Conservation (phyloP, 2,113 vertebrate species). For the Dinomys branickii region DNA sequence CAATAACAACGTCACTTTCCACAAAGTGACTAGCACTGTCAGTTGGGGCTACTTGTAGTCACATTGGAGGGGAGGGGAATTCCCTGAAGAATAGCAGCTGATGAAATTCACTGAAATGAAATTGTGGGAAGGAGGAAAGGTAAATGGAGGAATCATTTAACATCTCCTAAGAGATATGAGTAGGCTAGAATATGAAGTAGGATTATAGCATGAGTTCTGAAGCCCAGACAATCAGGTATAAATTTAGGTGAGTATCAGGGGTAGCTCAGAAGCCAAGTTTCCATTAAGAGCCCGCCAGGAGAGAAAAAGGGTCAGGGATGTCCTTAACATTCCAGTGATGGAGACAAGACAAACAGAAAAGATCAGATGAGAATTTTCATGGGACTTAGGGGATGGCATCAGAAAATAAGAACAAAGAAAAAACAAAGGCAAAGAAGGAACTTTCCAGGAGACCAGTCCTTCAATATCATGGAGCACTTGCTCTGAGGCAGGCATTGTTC, state of each 20-base stretch:
- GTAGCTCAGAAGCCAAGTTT: conserved; percentile 7
- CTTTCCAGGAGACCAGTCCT: not conserved
- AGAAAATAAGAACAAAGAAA: not conserved
- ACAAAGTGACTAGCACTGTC: not conserved
- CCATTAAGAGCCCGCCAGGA: not conserved
- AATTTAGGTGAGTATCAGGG: not conserved
- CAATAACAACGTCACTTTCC: not conserved
- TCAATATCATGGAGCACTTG: not conserved
- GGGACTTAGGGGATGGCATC: not conserved
- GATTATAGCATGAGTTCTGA: not conserved
- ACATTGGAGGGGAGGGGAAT: not conserved
- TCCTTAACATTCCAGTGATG: not conserved
- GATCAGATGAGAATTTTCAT: not conserved
- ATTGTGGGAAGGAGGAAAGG: not conserved
- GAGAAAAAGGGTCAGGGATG: not conserved
- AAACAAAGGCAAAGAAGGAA: not conserved
- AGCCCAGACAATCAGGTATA: not conserved
- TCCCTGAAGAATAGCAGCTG: not conserved
- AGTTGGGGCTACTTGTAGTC: not conserved
- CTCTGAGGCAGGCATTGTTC: not conserved
- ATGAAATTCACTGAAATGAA: conserved; percentile 54
- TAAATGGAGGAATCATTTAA: not conserved
- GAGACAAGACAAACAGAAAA: not conserved
- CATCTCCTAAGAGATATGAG: conserved; percentile 13
- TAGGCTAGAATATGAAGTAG: conserved; percentile 6